A percentile compares a stretch with the other conserved stretches of the same genome.
Evolutionary conservation across 1,140 invertebrate genomes (phyloP).

Genomic region (Globodera rostochiensis): DNA sequence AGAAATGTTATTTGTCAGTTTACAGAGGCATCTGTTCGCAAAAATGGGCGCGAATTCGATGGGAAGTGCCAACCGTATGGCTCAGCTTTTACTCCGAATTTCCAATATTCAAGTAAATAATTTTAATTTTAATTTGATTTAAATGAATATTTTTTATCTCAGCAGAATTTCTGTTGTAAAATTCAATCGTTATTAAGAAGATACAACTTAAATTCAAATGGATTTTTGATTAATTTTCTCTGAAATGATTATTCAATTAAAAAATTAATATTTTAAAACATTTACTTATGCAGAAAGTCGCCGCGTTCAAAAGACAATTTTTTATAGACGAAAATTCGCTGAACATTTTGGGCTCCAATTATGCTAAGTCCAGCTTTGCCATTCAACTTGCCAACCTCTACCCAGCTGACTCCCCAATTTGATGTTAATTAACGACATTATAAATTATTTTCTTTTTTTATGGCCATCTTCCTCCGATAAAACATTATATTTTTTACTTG

Average conservation of each 20-base stretch:
- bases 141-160: no score
- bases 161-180: no score
- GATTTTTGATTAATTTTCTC: no score
- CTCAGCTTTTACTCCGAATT: slow-evolving; percentile 44
- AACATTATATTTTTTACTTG: no score
- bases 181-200: no score
- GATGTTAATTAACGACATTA: not conserved
- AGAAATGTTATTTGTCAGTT: slow-evolving; percentile 31
- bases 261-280: not conserved
- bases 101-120: slow-evolving; percentile 50
- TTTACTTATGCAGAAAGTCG: slow-evolving; percentile 58
- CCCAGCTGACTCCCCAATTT: slow-evolving; percentile 32
- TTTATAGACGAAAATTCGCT: slow-evolving; percentile 52
- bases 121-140: slow-evolving; percentile 15
- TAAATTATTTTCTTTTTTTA: no score
- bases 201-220: no score
- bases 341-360: slow-evolving; percentile 49
- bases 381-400: slow-evolving; percentile 58
- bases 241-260: not conserved
- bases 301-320: slow-evolving; percentile 61
- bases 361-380: slow-evolving; percentile 56
- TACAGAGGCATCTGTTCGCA: slow-evolving; percentile 41
- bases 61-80: slow-evolving; percentile 33
- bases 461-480: no score
- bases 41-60: not conserved